These are phyloP conservation scores for Paramormyrops hopkinsi DNA, from an alignment of 2,797 vertebrate genomes.

Conservation along the genomic window DNA sequence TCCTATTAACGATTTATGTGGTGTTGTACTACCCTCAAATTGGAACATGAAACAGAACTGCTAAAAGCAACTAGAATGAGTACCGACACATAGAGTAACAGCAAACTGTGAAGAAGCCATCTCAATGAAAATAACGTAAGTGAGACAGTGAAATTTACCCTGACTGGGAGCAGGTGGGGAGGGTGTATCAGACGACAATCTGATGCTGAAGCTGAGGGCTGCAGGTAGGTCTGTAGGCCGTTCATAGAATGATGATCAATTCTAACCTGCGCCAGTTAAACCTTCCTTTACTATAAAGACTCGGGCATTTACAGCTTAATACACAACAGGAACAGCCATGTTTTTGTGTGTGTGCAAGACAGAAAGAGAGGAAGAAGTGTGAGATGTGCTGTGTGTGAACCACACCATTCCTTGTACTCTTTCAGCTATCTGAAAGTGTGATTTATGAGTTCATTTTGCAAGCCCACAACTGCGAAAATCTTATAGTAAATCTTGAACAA, in stretches of 20 bases:
- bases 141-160: background rate
- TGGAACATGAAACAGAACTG: background rate
- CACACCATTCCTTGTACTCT: background rate
- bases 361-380: background rate
- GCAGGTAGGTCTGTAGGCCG: background rate
- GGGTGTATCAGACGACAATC: background rate
- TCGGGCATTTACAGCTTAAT: background rate
- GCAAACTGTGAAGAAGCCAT: background rate
- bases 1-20: background rate
- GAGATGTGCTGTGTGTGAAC: background rate
- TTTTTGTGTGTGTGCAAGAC: background rate
- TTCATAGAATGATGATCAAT: background rate
- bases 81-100: background rate
- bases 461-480: background rate
- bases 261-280: background rate
- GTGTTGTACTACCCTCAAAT: background rate
- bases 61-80: background rate
- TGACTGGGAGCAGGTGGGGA: background rate
- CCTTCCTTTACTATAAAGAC: background rate
- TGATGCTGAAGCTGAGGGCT: background rate
- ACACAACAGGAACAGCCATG: background rate
- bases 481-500: slow-evolving; percentile 9
- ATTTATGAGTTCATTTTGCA: slow-evolving; percentile 11
- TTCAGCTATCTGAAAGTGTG: background rate
- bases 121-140: background rate